Percentiles rank a stretch among this genome's conserved stretches.
Conservation (phyloP, 2,888 invertebrate genomes). For the Aleiodes leptofemur region DNA sequence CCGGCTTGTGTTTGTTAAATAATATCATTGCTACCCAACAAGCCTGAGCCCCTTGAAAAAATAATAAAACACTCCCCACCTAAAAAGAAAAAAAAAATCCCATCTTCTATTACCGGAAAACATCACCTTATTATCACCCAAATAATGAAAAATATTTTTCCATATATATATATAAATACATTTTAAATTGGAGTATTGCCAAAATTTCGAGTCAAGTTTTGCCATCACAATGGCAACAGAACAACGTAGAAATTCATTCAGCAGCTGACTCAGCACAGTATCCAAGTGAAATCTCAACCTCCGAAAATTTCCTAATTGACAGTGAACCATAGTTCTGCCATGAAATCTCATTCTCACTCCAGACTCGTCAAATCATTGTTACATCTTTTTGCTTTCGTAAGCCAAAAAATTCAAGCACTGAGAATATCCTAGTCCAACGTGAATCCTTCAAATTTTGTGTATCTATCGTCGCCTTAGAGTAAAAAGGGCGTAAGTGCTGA, state of each 20-base stretch:
- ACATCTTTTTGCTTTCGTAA: slow-evolving; percentile 24
- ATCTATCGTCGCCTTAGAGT: no score
- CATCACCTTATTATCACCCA: background rate
- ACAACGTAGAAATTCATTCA: slow-evolving; percentile 41
- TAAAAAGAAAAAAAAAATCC: background rate
- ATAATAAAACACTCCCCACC: background rate
- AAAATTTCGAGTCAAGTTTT: slow-evolving; percentile 43
- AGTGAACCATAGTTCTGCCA: slow-evolving; percentile 30
- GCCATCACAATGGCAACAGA: slow-evolving; percentile 44
- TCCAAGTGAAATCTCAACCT: slow-evolving; percentile 53
- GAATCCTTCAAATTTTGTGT: no score
- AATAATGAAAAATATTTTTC: slow-evolving; percentile 5
- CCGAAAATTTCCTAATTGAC: slow-evolving; percentile 54
- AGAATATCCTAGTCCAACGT: no score
- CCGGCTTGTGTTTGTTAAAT: slow-evolving; percentile 75
- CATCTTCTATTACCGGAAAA: background rate
- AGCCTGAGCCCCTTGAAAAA: slow-evolving; percentile 25
- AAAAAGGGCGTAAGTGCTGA: no score
- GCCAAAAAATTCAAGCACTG: slow-evolving; percentile 17
- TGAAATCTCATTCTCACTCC: slow-evolving; percentile 15
- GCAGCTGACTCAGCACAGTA: slow-evolving; percentile 67
- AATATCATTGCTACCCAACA: slow-evolving; percentile 66
- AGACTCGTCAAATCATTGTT: slow-evolving; percentile 21
- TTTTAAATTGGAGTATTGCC: slow-evolving; percentile 25
- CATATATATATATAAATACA: background rate